Evolutionary conservation across 2,113 vertebrate genomes (phyloP), one percentile per base, ranked within the genome.

Genomic region (Phoenicopterus ruber): DNA sequence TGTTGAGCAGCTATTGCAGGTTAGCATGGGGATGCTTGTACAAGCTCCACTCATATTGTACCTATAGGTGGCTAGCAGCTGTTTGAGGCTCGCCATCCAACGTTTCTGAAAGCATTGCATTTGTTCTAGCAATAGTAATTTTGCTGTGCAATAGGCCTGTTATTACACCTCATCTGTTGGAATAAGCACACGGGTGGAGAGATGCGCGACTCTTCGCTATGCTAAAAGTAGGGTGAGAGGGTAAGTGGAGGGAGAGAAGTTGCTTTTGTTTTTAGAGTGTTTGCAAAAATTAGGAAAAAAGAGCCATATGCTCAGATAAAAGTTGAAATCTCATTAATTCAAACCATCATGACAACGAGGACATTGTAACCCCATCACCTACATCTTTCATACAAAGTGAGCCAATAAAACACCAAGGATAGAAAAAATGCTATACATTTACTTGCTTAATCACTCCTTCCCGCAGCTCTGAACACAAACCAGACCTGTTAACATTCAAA

Each of bases 301-400:
- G 34, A 70, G 40, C 50, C 90, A 87, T 65, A 52, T 52, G 9
- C 77, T 96, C 5, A 2, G 46, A 65, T 55, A 86, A 91, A 92
- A 88, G 61, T 82, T 88, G 65, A 86, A 91, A 91, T 86, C 83
- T 91, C 85, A 76, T 97, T 58, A 21, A 66, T 95, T 94, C 57
- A 96, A 96, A 82, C 34, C 62, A 67, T 46, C 59, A 46, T 70
- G 76, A 70, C 87, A 94, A 82, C 93, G 85, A 93, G 90, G 89
- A 95, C 73, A 61, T 40, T 11, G 10, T 66, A 91, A 91, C 46
- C 40, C 25, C 72, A 85, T 90, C 76, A 94, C 66, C 78, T 69
- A 20, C 17, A 34, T 78, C 82, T 92, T 97, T 95, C 93, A 76
- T 65, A 82, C 61, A 63, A 59, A 95, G 34, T 54, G 34, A 93